Evolutionary conservation across 2,113 vertebrate genomes (phyloP), one percentile per base, ranked within the genome.

Genomic region (Eptesicus fuscus): DNA sequence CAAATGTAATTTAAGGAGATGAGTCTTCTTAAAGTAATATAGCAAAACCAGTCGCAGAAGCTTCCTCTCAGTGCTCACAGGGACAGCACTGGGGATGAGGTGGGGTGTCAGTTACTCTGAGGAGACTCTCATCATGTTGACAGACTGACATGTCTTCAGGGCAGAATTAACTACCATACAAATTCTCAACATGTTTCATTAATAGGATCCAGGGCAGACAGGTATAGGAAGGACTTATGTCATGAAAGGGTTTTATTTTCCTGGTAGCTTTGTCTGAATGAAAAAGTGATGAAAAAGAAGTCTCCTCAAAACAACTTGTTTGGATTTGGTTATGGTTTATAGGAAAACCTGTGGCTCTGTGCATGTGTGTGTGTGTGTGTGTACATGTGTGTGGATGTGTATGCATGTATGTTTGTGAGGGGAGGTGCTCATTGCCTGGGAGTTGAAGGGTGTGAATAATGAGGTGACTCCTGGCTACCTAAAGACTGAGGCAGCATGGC

Each of bases 1-100:
- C 47, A 73, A 84, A 44, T 90, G 22, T 77, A 91, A 73, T n/a
- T 92, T 96, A 37, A 65, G 18, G 82, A 83, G 77, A 30, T 69
- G 67, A 18, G 11, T 90, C 5, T n/a, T 90, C 44, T 59, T 61
- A 40, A 86, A 84, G 79, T 42, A 69, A 23, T 56, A 47, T 49
- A n/a, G 37, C 25, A 51, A 86, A 93, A 67, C 14, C 35, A 71
- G 35, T 22, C 30, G 40, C 47, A 44, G 12, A 18, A 22, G 13
- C 70, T 9, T 83, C n/a, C 30, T 69, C 14, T 90, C 44, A 20
- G 9, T 40, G 42, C 40, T 67, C 37, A 25, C 4, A 9, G 5
- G 20, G 47, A 9, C 16, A 69, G 44, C 28, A 3, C 6, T 11
- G 11, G 49, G 51, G 5, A 59, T 32, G 22, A 44, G 6, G 11